Conservation (phyloP, 2,113 vertebrate genomes). For the Dissostichus mawsoni region DNA sequence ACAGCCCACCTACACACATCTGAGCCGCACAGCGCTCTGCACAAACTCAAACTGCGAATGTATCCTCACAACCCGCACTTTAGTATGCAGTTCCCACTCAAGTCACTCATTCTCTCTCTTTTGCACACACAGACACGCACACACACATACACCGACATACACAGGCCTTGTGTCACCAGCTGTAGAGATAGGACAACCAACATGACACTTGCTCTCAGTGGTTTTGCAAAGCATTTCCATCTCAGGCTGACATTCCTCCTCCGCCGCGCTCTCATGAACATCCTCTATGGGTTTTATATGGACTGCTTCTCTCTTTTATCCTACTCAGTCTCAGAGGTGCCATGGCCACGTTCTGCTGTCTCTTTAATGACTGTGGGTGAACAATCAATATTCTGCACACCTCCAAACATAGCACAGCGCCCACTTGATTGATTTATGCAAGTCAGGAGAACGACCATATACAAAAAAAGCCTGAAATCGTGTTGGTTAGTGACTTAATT, state of each 20-base stretch:
- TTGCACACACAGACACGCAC: neutral
- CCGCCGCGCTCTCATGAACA: slow-evolving; percentile 58
- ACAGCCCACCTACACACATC: slow-evolving; percentile 80
- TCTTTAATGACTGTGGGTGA: slow-evolving; percentile 78
- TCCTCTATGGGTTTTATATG: slow-evolving; percentile 62
- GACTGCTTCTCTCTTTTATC: slow-evolving; percentile 68
- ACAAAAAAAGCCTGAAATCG: neutral
- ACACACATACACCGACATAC: slow-evolving; percentile 21
- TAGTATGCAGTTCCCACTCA: slow-evolving; percentile 47
- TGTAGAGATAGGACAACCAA: slow-evolving; percentile 46
- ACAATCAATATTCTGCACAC: slow-evolving; percentile 77
- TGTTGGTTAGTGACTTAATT: slow-evolving; percentile 2
- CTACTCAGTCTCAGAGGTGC: slow-evolving; percentile 71
- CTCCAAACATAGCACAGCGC: slow-evolving; percentile 76
- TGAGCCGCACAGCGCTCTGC: slow-evolving; percentile 69
- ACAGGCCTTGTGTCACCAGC: slow-evolving; percentile 49
- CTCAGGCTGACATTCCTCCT: slow-evolving; percentile 59
- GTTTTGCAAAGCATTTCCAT: slow-evolving; percentile 59
- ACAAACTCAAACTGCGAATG: slow-evolving; percentile 64
- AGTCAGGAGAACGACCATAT: slow-evolving; percentile 37
- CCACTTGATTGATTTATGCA: slow-evolving; percentile 62
- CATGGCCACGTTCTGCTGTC: slow-evolving; percentile 66
- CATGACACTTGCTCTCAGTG: slow-evolving; percentile 38
- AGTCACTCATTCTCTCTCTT: slow-evolving; percentile 47
- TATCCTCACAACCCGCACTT: slow-evolving; percentile 51